Percentiles rank a stretch among this genome's conserved stretches.
phyloP scores from a whole-genome alignment of 2,888 invertebrate species.

The Microctonus hyperodae region DNA sequence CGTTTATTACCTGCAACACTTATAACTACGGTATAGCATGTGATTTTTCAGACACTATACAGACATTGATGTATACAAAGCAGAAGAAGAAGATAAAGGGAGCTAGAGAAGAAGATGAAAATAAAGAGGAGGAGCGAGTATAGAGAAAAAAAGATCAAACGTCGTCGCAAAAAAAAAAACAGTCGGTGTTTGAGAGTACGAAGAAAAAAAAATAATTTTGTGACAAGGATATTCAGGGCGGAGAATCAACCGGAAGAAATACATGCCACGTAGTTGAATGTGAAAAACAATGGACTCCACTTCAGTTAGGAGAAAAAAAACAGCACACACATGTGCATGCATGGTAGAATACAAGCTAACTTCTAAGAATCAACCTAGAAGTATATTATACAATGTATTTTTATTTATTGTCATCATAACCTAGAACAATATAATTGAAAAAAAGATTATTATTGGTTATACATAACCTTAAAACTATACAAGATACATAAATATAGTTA shows the following conservation, averaged over 20 bases:
- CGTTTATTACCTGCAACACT: conserved; percentile 9
- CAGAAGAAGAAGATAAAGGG: neutral
- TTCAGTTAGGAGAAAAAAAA: neutral
- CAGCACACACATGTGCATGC: conserved; percentile 1
- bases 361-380: conserved; percentile 1
- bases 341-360: neutral
- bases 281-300: conserved; percentile 8
- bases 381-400: neutral
- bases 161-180: conserved; percentile 13
- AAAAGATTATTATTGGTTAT: neutral
- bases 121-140: no score
- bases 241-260: neutral
- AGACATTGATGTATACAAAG: neutral
- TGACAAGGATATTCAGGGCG: neutral
- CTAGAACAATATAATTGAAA: neutral
- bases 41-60: neutral
- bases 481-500: no score
- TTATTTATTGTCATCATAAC: neutral
- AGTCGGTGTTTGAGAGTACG: neutral
- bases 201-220: conserved; percentile 1
- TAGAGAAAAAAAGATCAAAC: neutral
- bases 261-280: no score
- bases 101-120: neutral
- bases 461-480: no score
- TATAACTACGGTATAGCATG: neutral